Evolutionary conservation across 2,888 invertebrate species (phyloP).

Genomic region (Drosophila recens): DNA sequence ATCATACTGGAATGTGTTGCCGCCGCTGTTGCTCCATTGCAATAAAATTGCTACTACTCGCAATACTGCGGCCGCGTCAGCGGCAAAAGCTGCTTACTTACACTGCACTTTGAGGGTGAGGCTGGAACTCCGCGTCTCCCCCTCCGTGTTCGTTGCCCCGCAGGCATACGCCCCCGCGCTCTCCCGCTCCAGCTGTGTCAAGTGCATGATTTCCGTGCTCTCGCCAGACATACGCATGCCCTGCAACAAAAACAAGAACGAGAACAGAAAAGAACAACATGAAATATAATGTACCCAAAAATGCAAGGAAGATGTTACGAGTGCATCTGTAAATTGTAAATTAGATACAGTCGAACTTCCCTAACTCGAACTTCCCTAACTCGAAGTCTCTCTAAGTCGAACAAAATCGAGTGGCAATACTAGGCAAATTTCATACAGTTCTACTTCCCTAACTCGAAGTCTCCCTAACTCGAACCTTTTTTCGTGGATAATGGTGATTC

Average conservation of each 20-base stretch:
- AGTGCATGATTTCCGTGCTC: conserved; percentile 87
- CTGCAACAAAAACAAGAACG: conserved; percentile 59
- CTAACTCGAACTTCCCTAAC: too few relatives aligned
- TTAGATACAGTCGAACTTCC: too few relatives aligned
- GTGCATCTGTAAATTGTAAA: conserved; percentile 24
- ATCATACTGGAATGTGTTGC: conserved; percentile 30
- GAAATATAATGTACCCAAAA: conserved; percentile 25
- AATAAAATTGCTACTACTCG: conserved; percentile 18
- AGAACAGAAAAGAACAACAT: conserved; percentile 3
- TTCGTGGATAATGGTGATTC: too few relatives aligned
- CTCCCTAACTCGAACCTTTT: too few relatives aligned
- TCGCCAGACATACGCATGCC: conserved; percentile 86
- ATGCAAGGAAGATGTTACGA: conserved; percentile 18
- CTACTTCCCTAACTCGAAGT: too few relatives aligned
- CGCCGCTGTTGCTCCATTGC: not conserved
- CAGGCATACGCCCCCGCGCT: conserved; percentile 93
- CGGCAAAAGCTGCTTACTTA: conserved; percentile 86
- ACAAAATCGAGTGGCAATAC: too few relatives aligned
- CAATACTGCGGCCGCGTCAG: conserved; percentile 29
- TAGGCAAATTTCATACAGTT: too few relatives aligned
- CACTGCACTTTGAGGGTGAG: conserved; percentile 91
- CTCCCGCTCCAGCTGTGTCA: conserved; percentile 89
- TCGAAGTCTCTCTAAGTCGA: too few relatives aligned
- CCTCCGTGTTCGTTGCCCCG: conserved; percentile 92
- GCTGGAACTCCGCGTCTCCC: conserved; percentile 91